Base-by-base conservation (phyloP, 2,113 vertebrate species). In the Poicephalus meyeri region DNA sequence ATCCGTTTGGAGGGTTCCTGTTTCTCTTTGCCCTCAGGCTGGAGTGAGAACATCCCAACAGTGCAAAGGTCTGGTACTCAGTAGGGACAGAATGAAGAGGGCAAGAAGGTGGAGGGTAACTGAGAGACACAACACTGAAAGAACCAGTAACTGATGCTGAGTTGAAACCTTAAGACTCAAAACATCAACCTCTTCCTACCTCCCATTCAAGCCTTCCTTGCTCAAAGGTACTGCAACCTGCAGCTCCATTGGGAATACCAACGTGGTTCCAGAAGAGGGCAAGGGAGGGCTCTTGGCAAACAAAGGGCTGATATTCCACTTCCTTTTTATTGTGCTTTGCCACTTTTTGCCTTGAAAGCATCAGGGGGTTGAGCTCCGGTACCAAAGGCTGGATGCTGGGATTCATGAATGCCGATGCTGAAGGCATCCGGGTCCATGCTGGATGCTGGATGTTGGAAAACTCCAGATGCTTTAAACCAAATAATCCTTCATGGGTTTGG, bases 51-150 rank as follows among this genome's bases (percentile, higher is more conserved):
- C 97, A 94, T 88, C 78, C 96, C 76, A 42, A 94, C 96, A 98
- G 97, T 97, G 97, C 96, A 90, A 97, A 98, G 96, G 91, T 97
- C 95, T 29, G 26, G 80, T 74, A 89, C 94, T 94, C 73, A 82
- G 88, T 96, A 95, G 93, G 96, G 96, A 92, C 39, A 91, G 52
- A 25, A 42, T 33, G 47, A 33, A 31, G 21, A n/a, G 20, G 33
- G 8, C 1, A 26, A 90, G 89, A 96, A 94, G 50, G 81, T 29
- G 5, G 37, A 8, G 33, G 68, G 86, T 63, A 97, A 97, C 93
- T 93, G 87, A 93, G 89, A 97, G 97, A 96, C 91, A 97, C 96
- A 94, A 93, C 88, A n/a, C 93, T 77, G 72, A 80, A 63, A 17
- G 49, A 52, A 77, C 33, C 52, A 89, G 81, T 11, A 35, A 73